Conservation (phyloP, 2,113 vertebrate genomes). For the Ochotona curzoniae region DNA sequence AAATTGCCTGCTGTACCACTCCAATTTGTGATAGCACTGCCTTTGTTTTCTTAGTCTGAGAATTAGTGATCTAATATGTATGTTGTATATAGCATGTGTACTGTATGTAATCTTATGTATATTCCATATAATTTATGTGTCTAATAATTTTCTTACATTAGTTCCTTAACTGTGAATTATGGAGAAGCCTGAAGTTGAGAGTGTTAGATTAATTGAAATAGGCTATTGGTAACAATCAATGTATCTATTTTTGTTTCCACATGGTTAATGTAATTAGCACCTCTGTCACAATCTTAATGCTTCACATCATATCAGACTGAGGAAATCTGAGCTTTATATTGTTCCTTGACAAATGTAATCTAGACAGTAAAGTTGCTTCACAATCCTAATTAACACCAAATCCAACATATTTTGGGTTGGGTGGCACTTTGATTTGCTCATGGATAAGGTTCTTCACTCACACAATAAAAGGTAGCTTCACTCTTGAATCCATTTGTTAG, state of each 20-base stretch:
- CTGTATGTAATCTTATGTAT: no score
- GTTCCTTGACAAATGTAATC: background rate
- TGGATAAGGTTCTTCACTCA: background rate
- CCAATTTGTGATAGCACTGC: background rate
- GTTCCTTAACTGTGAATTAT: background rate
- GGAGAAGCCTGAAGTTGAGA: background rate
- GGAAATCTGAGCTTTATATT: background rate
- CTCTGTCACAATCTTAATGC: background rate
- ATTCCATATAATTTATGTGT: no score
- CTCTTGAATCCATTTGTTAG: slow-evolving; percentile 12
- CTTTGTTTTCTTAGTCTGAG: background rate
- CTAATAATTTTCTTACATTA: background rate
- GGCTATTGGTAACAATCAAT: background rate
- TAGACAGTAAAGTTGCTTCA: slow-evolving; percentile 2
- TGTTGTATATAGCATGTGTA: no score
- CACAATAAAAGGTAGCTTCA: background rate
- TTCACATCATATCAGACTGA: background rate
- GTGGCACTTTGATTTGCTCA: background rate
- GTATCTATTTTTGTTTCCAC: background rate
- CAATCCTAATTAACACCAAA: slow-evolving; percentile 31
- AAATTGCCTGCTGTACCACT: background rate
- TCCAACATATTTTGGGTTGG: background rate
- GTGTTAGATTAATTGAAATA: background rate
- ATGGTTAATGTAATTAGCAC: background rate
- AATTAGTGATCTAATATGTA: background rate